phyloP scores from a whole-genome alignment of 2,113 vertebrate species.

The Neoarius graeffei region DNA sequence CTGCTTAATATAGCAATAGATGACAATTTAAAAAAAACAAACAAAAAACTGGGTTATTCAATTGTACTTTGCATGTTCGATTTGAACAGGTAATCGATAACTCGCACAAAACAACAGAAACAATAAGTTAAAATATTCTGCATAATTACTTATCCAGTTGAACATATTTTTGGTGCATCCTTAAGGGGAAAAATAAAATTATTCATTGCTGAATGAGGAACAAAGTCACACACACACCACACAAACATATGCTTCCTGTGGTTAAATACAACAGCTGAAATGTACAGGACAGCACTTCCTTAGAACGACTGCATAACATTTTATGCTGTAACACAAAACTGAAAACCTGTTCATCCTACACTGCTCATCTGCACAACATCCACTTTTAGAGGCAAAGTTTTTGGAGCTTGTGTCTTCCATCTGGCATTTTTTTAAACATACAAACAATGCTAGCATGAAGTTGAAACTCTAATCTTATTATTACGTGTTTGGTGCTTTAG shows the following conservation, averaged over 20 bases:
- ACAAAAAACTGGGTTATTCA: not conserved
- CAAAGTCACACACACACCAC: not conserved
- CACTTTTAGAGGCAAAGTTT: conserved; percentile 30
- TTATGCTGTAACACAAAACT: not conserved
- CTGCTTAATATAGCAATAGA: not conserved
- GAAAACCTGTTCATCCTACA: conserved; percentile 6
- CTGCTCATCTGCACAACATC: conserved; percentile 19
- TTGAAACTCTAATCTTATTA: conserved; percentile 40
- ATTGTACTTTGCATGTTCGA: not conserved
- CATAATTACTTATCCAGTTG: not conserved
- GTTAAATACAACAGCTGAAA: conserved; percentile 2
- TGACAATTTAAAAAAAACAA: not conserved
- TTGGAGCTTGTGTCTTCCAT: conserved; percentile 14
- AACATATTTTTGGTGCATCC: not conserved
- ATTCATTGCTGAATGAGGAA: not conserved
- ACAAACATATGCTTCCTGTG: not conserved
- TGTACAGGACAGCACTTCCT: not conserved
- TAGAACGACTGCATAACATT: not conserved
- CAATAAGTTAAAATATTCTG: not conserved
- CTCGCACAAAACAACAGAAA: not conserved
- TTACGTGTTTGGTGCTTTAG: conserved; percentile 1
- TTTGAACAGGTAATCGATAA: not conserved
- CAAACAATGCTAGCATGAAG: conserved; percentile 23
- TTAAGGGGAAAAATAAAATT: not conserved
- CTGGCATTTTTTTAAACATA: conserved; percentile 3